Evolutionary conservation across 2,888 invertebrate genomes (phyloP), one percentile per base, ranked within the genome.

Genomic region (Meandrusa payeni): DNA sequence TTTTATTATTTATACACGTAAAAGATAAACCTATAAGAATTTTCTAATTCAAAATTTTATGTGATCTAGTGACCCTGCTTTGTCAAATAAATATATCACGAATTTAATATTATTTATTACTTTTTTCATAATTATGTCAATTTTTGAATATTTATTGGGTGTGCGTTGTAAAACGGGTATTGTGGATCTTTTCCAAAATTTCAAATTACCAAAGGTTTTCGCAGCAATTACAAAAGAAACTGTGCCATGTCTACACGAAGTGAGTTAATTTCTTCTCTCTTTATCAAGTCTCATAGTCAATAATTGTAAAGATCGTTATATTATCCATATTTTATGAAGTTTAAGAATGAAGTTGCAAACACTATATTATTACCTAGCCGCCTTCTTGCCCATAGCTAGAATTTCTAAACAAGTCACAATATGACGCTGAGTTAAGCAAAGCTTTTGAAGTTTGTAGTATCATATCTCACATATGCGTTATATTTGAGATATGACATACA

Each of bases 51-150:
- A 55, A 76, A 70, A 62, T 74, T 71, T 58, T 52, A 46, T 51
- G 62, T 54, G 70, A 83, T 78, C 81, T 74, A 80, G 74, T 57
- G 54, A 55, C 54, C 32, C 28, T 52, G 50, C 67, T 62, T 64
- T 65, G 66, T 49, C 52, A 54, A 57, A 26, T 38, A 23, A 6
- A 33, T 28, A 39, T 44, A 39, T 9, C 28, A 33, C 5, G n/a
- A 3, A 20, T 44, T 38, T 38, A 22, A 43, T 47, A 47, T 49
- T 54, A 42, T 51, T 55, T 53, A 46, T 55, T 57, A 52, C 60
- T 69, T 77, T 76, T 75, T 72, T 66, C 51, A 52, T 72, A 72
- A 75, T 68, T 73, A 86, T 86, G 86, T 59, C 66, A 66, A 52
- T 75, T 76, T 76, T 80, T 61, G 78, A 79, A 47, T 60, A 69